phyloP scores from a whole-genome alignment of 2,888 invertebrate genomes.

The Tanaodytes sp. region DNA sequence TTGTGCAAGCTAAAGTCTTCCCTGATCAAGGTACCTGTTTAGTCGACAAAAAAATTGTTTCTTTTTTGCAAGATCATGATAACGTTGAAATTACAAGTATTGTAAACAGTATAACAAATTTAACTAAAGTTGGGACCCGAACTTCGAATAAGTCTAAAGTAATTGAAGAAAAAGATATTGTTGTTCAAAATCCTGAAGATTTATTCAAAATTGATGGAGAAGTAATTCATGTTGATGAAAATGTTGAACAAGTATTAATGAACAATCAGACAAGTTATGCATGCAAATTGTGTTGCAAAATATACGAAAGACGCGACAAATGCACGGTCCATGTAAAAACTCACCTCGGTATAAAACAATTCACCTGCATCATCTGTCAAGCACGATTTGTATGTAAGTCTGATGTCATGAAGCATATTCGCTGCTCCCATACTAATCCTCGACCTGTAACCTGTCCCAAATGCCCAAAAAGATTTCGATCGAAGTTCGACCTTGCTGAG shows the following conservation, averaged over 20 bases:
- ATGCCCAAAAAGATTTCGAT: slow-evolving; percentile 70
- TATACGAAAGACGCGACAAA: slow-evolving; percentile 70
- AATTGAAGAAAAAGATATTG: slow-evolving; percentile 63
- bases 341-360: slow-evolving; percentile 71
- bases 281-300: slow-evolving; percentile 69
- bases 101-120: slow-evolving; percentile 63
- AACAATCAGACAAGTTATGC: slow-evolving; percentile 67
- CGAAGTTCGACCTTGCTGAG: slow-evolving; percentile 70
- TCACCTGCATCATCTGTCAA: slow-evolving; percentile 68
- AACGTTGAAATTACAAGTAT: slow-evolving; percentile 67
- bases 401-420: slow-evolving; percentile 71
- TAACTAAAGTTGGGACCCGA: slow-evolving; percentile 57
- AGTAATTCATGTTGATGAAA: slow-evolving; percentile 70
- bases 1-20: slow-evolving; percentile 68
- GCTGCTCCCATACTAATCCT: slow-evolving; percentile 71
- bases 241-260: slow-evolving; percentile 65
- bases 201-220: slow-evolving; percentile 69
- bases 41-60: slow-evolving; percentile 67
- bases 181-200: slow-evolving; percentile 67
- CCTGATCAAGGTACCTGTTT: slow-evolving; percentile 70
- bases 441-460: slow-evolving; percentile 70
- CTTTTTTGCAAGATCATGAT: slow-evolving; percentile 65
- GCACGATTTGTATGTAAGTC: slow-evolving; percentile 72
- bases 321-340: slow-evolving; percentile 72
- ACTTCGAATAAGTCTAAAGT: slow-evolving; percentile 62